Evolutionary conservation across 1,140 invertebrate species (phyloP).

Genomic region (Bilobella aurantiaca): DNA sequence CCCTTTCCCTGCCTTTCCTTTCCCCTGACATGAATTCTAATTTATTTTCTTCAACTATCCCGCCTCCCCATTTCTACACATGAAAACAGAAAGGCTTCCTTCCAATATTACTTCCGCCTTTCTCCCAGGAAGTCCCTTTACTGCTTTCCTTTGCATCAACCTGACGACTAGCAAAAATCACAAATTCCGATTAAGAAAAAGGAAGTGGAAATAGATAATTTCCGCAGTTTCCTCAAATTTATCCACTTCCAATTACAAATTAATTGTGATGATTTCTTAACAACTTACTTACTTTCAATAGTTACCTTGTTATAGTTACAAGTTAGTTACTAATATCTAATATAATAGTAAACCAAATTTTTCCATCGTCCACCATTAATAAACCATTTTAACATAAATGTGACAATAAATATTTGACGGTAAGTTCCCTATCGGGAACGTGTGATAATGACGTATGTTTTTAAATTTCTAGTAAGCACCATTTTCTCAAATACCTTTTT

Average conservation of each 20-base stretch:
- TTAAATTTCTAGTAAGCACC: too few relatives aligned
- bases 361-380: too few relatives aligned
- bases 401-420: too few relatives aligned
- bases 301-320: not conserved
- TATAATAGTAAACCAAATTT: too few relatives aligned
- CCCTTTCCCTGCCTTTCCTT: constrained; percentile 7
- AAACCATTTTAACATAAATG: too few relatives aligned
- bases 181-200: not conserved
- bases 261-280: not conserved
- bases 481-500: not conserved
- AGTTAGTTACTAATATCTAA: too few relatives aligned
- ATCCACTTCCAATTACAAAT: not conserved
- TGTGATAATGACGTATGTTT: too few relatives aligned
- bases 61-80: not conserved
- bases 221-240: not conserved
- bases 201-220: not conserved
- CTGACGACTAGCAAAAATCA: too few relatives aligned
- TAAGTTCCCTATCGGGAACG: too few relatives aligned
- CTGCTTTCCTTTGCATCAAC: too few relatives aligned
- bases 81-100: not conserved
- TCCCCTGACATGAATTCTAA: constrained; percentile 20
- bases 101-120: constrained; percentile 5
- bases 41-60: not conserved
- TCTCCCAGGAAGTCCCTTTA: too few relatives aligned
- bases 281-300: too few relatives aligned